Evolutionary conservation across 2,113 vertebrate species (phyloP).

Genomic region (Xenopus laevis): DNA sequence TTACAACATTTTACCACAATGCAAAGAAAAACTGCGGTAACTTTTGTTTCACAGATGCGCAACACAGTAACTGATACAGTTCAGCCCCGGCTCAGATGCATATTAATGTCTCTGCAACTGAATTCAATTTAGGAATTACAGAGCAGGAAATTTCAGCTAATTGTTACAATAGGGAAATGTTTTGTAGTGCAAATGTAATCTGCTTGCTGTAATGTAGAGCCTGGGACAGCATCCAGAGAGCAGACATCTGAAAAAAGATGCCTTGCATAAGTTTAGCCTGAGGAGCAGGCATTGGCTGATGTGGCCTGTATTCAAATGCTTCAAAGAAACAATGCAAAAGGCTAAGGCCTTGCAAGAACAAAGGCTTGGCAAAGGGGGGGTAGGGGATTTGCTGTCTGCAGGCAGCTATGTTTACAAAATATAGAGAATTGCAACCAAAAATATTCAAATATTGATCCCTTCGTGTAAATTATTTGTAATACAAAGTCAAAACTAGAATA

Average conservation of each 20-base stretch:
- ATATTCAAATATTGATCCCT: background rate
- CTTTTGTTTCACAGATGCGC: background rate
- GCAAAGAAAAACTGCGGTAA: background rate
- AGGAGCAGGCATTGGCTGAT: conserved; percentile 30
- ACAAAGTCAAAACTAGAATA: too few species aligned
- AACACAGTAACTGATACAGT: background rate
- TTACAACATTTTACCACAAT: background rate
- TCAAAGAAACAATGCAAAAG: conserved; percentile 27
- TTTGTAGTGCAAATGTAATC: conserved; percentile 41
- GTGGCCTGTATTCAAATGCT: conserved; percentile 32
- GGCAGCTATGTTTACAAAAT: conserved; percentile 26
- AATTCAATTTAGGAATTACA: conserved; percentile 41
- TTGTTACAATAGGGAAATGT: conserved; percentile 42
- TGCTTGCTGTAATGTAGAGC: conserved; percentile 30
- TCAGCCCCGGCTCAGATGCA: background rate
- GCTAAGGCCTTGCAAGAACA: conserved; percentile 22
- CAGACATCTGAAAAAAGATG: conserved; percentile 18
- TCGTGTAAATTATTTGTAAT: background rate
- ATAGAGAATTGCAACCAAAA: background rate
- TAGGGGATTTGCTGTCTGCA: conserved; percentile 20
- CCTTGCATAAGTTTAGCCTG: conserved; percentile 13
- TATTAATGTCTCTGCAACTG: conserved; percentile 12
- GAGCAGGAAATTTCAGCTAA: conserved; percentile 38
- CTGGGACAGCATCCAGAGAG: conserved; percentile 29
- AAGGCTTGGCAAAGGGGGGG: conserved; percentile 13